Conservation (phyloP, 30 jellyfish, hydroid and myxozoan genomes). For the Catostylus mosaicus region DNA sequence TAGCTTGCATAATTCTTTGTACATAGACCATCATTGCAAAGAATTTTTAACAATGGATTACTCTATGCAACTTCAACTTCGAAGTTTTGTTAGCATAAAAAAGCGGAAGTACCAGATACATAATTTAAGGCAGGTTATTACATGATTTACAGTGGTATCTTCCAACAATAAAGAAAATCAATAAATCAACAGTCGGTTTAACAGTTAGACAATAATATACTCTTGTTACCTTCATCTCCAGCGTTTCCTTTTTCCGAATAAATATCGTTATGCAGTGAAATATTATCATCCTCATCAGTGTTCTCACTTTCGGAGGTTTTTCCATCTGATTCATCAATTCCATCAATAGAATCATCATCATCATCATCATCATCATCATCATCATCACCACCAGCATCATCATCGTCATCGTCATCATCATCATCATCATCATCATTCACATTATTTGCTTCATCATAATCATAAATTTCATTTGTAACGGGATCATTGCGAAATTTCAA, state of each 20-base stretch:
- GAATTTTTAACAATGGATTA: no score
- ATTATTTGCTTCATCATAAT: background rate
- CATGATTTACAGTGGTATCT: background rate
- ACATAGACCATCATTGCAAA: no score
- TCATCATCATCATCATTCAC: background rate
- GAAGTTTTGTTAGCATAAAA: no score
- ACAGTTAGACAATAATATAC: background rate
- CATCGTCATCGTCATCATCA: background rate
- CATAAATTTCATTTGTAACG: background rate
- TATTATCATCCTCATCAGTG: slow-evolving; percentile 16
- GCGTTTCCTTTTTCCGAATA: background rate
- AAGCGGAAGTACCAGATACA: background rate
- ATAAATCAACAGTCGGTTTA: background rate
- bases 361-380: background rate
- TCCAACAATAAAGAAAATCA: background rate
- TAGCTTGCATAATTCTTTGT: no score
- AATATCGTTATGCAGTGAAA: background rate
- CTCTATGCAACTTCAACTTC: background rate
- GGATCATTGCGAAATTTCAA: no score
- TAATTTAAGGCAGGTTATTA: background rate
- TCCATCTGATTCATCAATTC: slow-evolving; percentile 31
- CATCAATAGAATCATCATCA: slow-evolving; percentile 22
- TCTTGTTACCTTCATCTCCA: background rate
- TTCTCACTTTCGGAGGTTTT: slow-evolving; percentile 19
- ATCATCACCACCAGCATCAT: background rate